Conservation (phyloP, 2,888 invertebrate species). For the Microdon myrmicae region DNA sequence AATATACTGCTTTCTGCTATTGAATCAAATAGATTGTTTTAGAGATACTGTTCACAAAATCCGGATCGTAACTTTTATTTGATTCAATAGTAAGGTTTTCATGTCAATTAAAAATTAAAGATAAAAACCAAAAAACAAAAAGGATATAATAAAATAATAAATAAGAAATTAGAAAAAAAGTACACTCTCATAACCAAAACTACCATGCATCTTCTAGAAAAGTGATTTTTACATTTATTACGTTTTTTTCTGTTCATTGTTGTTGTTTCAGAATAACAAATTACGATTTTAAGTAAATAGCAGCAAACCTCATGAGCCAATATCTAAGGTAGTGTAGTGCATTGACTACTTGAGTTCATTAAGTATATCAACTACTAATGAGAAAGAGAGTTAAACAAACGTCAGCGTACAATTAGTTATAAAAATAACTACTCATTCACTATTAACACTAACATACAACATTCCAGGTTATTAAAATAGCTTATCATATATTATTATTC, state of each 20-base stretch:
- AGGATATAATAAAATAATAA: no score
- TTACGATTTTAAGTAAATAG: no score
- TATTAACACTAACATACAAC: conserved; percentile 48
- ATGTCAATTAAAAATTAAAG: conserved; percentile 8
- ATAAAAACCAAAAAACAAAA: no score
- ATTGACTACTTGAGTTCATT: conserved; percentile 26
- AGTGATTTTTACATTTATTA: conserved; percentile 3
- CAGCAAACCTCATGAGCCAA: conserved; percentile 45
- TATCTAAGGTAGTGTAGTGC: conserved; percentile 41
- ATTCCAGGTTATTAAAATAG: conserved; percentile 36
- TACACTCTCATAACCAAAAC: conserved; percentile 34
- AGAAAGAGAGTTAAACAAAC: conserved; percentile 26
- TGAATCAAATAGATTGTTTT: conserved; percentile 47
- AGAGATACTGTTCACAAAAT: no score
- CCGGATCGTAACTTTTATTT: conserved; percentile 23
- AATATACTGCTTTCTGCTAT: conserved; percentile 39
- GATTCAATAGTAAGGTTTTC: conserved; percentile 37
- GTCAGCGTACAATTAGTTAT: conserved; percentile 31
- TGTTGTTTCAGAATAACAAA: conserved; percentile 26
- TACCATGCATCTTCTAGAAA: conserved; percentile 45
- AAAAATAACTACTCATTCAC: conserved; percentile 34
- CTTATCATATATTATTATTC: no score
- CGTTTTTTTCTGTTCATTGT: conserved; percentile 6
- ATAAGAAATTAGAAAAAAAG: no score
- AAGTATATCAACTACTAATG: conserved; percentile 28